These are phyloP conservation scores for Drosophila tristis DNA, from an alignment of 1,140 invertebrate species.

Conservation along the genomic window DNA sequence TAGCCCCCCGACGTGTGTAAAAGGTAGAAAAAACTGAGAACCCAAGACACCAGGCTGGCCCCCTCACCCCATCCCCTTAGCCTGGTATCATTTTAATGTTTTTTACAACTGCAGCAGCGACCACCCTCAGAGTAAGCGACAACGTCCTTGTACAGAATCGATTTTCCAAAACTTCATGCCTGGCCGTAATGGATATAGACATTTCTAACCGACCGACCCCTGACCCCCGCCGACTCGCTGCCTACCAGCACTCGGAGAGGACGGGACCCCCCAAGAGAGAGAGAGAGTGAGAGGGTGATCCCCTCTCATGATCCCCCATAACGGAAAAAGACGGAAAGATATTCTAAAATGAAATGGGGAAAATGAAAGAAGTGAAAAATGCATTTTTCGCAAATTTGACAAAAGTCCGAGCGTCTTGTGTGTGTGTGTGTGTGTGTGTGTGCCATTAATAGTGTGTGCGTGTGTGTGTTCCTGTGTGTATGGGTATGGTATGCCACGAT, in stretches of 20 bases:
- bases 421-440: constrained; percentile 19
- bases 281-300: not conserved
- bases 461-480: constrained; percentile 13
- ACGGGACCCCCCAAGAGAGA: not conserved
- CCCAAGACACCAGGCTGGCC: not conserved
- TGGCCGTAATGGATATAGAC: constrained; percentile 65
- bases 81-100: constrained; percentile 32
- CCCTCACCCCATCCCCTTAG: constrained; percentile 9
- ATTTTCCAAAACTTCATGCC: constrained; percentile 83
- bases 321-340: constrained; percentile 14
- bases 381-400: constrained; percentile 32
- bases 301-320: no score
- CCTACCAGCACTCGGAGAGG: no score
- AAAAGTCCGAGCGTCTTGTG: constrained; percentile 14
- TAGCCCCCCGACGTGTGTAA: constrained; percentile 71
- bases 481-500: not conserved
- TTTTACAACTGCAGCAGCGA: constrained; percentile 54
- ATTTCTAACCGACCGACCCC: constrained; percentile 29
- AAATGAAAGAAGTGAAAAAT: constrained; percentile 28
- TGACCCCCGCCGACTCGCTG: no score
- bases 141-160: constrained; percentile 83
- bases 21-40: constrained; percentile 67
- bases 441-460: constrained; percentile 9
- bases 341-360: constrained; percentile 1
- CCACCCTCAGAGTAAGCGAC: constrained; percentile 46